Conservation (phyloP, 2,888 invertebrate species). For the Limnephilus rhombicus region DNA sequence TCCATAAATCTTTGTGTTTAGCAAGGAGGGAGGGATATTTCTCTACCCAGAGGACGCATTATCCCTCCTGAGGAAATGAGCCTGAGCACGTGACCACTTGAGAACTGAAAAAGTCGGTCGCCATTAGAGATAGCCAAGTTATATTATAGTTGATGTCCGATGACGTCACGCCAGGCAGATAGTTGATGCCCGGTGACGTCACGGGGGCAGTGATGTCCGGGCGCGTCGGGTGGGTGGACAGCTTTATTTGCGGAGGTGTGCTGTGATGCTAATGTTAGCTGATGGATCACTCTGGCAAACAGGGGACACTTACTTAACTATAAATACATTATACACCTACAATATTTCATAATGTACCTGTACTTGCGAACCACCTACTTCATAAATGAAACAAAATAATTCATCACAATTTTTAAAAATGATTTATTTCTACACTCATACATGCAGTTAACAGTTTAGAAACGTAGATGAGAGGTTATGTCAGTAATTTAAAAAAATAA, state of each 20-base stretch:
- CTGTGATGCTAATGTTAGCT: slow-evolving; percentile 27
- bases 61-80: slow-evolving; percentile 22
- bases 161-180: slow-evolving; percentile 26
- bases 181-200: slow-evolving; percentile 4
- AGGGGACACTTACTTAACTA: background rate
- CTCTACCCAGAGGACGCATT: slow-evolving; percentile 46
- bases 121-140: slow-evolving; percentile 28
- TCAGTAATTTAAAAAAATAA: no score
- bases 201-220: background rate
- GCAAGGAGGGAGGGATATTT: background rate
- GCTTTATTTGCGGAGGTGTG: slow-evolving; percentile 5
- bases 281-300: background rate
- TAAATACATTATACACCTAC: background rate
- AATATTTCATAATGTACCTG: background rate
- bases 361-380: background rate
- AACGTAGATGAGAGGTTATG: no score
- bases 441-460: no score
- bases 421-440: no score
- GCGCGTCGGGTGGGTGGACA: slow-evolving; percentile 24
- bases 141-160: slow-evolving; percentile 21
- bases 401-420: no score
- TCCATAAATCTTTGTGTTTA: slow-evolving; percentile 42
- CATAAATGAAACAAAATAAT: no score
- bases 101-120: slow-evolving; percentile 13
- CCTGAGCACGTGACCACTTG: slow-evolving; percentile 49